phyloP scores from a whole-genome alignment of 2,888 invertebrate species.

The Hecatera dysodea region DNA sequence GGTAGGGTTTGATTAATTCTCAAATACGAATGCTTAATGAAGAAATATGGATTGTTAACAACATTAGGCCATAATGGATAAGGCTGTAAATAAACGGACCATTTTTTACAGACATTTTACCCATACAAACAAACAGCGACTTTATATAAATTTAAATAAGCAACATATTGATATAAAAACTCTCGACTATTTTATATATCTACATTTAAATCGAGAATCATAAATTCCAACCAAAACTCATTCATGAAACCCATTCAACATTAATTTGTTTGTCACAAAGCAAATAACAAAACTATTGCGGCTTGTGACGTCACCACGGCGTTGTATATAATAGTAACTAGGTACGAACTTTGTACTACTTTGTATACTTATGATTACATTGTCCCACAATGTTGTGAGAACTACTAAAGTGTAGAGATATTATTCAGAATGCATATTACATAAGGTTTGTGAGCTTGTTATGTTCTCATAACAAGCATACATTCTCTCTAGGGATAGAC shows the following conservation, averaged over 20 bases:
- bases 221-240: conserved; percentile 10
- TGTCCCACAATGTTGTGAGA: conserved; percentile 15
- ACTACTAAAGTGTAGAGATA: conserved; percentile 26
- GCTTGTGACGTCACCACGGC: conserved; percentile 4
- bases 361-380: conserved; percentile 29
- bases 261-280: conserved; percentile 17
- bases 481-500: too few relatives aligned
- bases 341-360: conserved; percentile 31
- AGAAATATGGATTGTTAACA: too few relatives aligned
- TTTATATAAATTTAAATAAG: too few relatives aligned
- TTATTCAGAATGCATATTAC: conserved; percentile 46
- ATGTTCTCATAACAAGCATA: too few relatives aligned
- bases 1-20: too few relatives aligned
- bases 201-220: background rate
- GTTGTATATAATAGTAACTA: background rate
- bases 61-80: too few relatives aligned
- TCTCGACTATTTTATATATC: background rate
- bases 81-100: too few relatives aligned
- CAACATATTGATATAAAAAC: background rate
- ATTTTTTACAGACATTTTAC: too few relatives aligned
- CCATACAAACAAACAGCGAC: too few relatives aligned
- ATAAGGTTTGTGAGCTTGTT: conserved; percentile 29
- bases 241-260: conserved; percentile 1
- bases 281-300: conserved; percentile 27
- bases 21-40: too few relatives aligned